Evolutionary conservation across 2,113 vertebrate species (phyloP).

Genomic region (Bagarius yarrelli): DNA sequence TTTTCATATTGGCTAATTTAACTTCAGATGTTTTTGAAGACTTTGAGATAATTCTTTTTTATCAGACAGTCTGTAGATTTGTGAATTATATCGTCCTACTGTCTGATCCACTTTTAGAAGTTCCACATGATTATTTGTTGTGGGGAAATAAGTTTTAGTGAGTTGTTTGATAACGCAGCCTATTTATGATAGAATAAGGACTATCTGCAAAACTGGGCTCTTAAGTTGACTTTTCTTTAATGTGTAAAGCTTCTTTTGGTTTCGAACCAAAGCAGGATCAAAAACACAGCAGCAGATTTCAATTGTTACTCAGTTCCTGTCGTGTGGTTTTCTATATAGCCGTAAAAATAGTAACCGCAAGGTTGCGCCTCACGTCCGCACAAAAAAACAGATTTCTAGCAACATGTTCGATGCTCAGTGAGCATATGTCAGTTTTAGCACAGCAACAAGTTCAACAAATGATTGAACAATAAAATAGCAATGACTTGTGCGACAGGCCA

Average conservation of each 20-base stretch:
- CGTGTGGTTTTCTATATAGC: neutral
- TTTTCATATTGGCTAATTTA: neutral
- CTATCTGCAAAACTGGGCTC: neutral
- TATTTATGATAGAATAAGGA: neutral
- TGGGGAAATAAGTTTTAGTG: neutral
- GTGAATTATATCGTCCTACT: neutral
- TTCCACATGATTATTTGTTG: neutral
- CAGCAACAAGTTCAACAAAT: neutral
- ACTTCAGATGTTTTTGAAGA: neutral
- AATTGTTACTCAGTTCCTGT: neutral
- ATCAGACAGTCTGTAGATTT: neutral
- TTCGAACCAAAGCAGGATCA: neutral
- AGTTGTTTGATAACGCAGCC: neutral
- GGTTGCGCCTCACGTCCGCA: neutral
- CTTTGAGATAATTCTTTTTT: neutral
- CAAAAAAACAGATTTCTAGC: neutral
- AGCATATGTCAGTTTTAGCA: neutral
- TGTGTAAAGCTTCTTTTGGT: neutral
- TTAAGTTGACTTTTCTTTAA: too few relatives aligned
- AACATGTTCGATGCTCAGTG: neutral
- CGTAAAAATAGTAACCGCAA: neutral
- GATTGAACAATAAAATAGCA: neutral
- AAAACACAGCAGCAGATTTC: slow-evolving; percentile 10
- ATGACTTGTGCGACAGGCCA: neutral
- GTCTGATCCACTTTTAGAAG: neutral